phyloP scores from a whole-genome alignment of 2,888 invertebrate genomes.

The Caenorhabditis uteleia region DNA sequence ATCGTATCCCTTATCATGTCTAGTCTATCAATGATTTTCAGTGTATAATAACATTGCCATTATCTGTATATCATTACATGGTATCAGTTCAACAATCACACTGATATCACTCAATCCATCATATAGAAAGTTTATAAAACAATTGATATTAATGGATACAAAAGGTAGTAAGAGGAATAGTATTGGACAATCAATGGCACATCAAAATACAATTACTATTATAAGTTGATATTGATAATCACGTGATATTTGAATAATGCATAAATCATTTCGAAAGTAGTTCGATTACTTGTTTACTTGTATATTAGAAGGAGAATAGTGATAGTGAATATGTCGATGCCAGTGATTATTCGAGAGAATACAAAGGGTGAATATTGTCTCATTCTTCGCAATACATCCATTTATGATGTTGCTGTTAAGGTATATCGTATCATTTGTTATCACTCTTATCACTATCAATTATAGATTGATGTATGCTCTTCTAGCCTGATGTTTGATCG shows the following conservation, averaged over 20 bases:
- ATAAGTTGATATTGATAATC: too few relatives aligned
- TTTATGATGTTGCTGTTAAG: conserved; percentile 33
- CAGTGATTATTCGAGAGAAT: conserved; percentile 27
- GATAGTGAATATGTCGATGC: conserved; percentile 24
- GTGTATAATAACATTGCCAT: conserved; percentile 31
- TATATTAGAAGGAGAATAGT: too few relatives aligned
- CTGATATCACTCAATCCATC: conserved; percentile 24
- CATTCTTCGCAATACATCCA: conserved; percentile 25
- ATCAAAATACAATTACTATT: too few relatives aligned
- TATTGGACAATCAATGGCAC: too few relatives aligned
- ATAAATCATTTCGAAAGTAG: background rate
- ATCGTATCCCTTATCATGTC: too few relatives aligned
- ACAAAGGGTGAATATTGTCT: conserved; percentile 16
- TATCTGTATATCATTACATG: conserved; percentile 24
- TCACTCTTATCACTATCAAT: too few relatives aligned
- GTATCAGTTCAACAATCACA: conserved; percentile 26
- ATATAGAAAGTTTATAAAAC: conserved; percentile 21
- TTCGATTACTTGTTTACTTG: too few relatives aligned
- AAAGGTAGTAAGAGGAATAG: too few relatives aligned
- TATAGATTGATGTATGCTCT: too few relatives aligned
- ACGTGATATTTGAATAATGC: too few relatives aligned
- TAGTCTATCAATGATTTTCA: conserved; percentile 4
- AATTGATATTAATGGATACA: too few relatives aligned
- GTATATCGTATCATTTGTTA: background rate
- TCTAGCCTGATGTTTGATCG: too few relatives aligned